These are phyloP conservation scores for Ochotona curzoniae DNA, from an alignment of 2,113 vertebrate genomes.

Conservation along the genomic window DNA sequence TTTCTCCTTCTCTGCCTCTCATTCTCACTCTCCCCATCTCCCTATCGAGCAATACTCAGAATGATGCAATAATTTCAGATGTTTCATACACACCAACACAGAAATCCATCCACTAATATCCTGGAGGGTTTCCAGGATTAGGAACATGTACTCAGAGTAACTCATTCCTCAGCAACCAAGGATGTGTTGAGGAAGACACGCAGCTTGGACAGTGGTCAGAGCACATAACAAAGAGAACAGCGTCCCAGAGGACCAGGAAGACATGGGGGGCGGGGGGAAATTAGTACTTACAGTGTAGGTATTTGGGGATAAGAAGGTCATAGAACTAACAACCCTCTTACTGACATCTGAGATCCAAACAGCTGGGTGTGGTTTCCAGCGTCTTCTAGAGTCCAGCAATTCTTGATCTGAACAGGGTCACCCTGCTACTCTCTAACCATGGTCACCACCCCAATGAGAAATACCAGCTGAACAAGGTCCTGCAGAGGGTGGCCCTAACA, in stretches of 20 bases:
- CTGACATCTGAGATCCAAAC: neutral
- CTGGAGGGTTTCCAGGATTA: neutral
- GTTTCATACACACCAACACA: neutral
- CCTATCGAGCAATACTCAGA: too few species aligned
- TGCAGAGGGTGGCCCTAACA: neutral
- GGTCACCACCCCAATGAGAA: neutral
- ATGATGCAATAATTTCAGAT: neutral
- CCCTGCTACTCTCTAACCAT: too few species aligned
- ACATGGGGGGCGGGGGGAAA: fast-evolving
- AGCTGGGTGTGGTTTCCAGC: neutral
- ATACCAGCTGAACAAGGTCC: fast-evolving
- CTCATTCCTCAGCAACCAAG: neutral
- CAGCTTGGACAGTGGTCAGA: neutral
- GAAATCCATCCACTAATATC: neutral
- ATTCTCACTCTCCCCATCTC: too few species aligned
- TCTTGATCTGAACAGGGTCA: fast-evolving
- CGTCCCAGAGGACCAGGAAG: neutral
- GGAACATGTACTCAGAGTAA: neutral
- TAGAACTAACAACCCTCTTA: neutral
- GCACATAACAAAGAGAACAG: neutral
- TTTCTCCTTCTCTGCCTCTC: too few species aligned
- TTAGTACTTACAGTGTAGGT: fast-evolving
- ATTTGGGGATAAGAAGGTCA: neutral
- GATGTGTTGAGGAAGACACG: neutral
- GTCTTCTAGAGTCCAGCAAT: neutral